These are phyloP conservation scores for Arrhopalites spinosus DNA, from an alignment of 2,888 invertebrate species.

Conservation along the genomic window DNA sequence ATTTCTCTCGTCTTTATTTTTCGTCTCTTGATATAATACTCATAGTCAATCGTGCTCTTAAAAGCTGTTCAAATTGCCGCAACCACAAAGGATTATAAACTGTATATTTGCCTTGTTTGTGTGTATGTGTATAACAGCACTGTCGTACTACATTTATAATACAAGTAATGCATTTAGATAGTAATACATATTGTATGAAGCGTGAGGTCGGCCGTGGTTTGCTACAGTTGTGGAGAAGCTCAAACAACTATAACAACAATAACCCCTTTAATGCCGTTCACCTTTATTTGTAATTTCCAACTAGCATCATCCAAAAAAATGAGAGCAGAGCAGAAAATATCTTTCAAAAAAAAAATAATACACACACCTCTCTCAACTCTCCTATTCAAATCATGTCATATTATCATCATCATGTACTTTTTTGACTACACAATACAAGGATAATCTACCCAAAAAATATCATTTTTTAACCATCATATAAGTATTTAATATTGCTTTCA, in stretches of 20 bases:
- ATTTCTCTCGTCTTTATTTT: neutral
- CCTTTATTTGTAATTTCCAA: conserved; percentile 15
- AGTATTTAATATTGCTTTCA: too few species aligned
- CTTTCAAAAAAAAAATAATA: neutral
- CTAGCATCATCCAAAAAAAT: conserved; percentile 5
- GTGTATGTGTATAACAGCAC: neutral
- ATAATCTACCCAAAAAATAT: neutral
- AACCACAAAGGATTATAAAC: conserved; percentile 15
- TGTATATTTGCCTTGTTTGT: neutral
- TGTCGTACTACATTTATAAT: too few species aligned
- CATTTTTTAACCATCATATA: neutral
- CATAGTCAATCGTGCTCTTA: neutral
- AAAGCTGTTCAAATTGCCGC: neutral
- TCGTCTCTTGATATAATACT: neutral
- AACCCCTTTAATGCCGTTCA: neutral
- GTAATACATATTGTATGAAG: neutral
- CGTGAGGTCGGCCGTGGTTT: conserved; percentile 11
- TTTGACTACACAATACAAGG: too few species aligned
- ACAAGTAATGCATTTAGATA: too few species aligned
- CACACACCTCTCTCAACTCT: neutral
- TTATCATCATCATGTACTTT: neutral
- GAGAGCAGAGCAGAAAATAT: conserved; percentile 18
- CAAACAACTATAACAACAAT: neutral
- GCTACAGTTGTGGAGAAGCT: neutral
- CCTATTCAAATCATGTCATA: conserved; percentile 7